These are phyloP conservation scores for Troides helena DNA, from an alignment of 2,888 invertebrate genomes.

Conservation along the genomic window DNA sequence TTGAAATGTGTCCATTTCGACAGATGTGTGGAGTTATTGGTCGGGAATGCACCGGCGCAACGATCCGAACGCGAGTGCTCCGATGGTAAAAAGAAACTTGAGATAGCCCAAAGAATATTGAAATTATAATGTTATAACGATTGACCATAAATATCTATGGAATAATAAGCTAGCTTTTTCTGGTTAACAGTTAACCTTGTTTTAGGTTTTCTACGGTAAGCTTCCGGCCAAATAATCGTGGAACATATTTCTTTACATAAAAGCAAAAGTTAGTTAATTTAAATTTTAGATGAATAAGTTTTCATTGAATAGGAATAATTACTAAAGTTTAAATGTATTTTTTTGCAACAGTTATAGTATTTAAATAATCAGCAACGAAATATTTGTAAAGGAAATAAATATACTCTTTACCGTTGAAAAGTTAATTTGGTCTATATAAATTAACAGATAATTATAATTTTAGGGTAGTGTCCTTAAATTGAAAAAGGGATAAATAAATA, in stretches of 20 bases:
- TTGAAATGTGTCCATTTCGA: slow-evolving; percentile 40
- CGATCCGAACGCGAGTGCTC: slow-evolving; percentile 28
- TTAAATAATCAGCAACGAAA: too few relatives aligned
- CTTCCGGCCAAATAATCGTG: background rate
- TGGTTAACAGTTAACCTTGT: background rate
- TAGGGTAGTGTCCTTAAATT: too few relatives aligned
- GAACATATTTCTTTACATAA: background rate
- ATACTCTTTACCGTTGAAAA: too few relatives aligned
- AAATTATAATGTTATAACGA: slow-evolving; percentile 11
- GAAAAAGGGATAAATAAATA: too few relatives aligned
- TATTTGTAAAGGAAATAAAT: too few relatives aligned
- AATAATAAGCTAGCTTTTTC: slow-evolving; percentile 1
- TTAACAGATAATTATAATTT: too few relatives aligned
- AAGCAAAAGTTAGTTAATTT: background rate
- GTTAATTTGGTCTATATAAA: too few relatives aligned
- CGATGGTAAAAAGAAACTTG: slow-evolving; percentile 25
- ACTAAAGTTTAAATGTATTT: too few relatives aligned
- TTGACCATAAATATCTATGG: slow-evolving; percentile 16
- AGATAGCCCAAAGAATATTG: slow-evolving; percentile 15
- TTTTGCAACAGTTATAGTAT: too few relatives aligned
- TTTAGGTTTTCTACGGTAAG: background rate
- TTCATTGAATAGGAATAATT: too few relatives aligned
- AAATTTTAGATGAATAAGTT: too few relatives aligned
- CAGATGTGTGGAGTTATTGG: slow-evolving; percentile 48
- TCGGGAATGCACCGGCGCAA: slow-evolving; percentile 19